Base-by-base conservation (phyloP, 2,113 vertebrate species). In the Bufo gargarizans region DNA sequence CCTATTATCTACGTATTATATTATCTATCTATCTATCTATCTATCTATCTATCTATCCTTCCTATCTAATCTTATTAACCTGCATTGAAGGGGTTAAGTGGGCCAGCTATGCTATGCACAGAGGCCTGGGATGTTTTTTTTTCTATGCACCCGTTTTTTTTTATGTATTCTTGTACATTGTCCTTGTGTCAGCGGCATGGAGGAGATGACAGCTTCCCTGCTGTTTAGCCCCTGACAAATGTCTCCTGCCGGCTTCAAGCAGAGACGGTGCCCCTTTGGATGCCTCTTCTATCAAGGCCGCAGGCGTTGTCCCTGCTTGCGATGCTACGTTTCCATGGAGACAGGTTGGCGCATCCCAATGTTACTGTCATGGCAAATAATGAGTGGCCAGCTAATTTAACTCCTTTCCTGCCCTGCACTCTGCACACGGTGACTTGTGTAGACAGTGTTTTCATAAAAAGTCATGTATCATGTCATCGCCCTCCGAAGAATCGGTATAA, bases 181-280 rank as follows among this genome's bases (percentile, higher is more conserved):
- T 84, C 82, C 67, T 20, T 72, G 65, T 84, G 82, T 85, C 84
- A 85, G 84, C 53, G 79, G 81, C 20, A 85, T 58, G 84, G 88
- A 63, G 77, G 59, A 67, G 76, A 63, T 45, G 77, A 72, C 33
- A 59, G 79, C 16, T 11, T 77, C 84, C 84, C 84, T 59, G 84
- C 84, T 85, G 84, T 86, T 86, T 50, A 76, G 72, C 72, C 56
- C 53, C 56, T 86, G 72, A 86, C 84, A 86, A 86, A 86, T 86
- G 72, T 86, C 84, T 61, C 84, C 84, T 86, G 72, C 33, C 72
- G 56, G 84, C 72, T 77, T 55, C 65, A 16, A 84, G 50, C 63
- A 53, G 49, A 71, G 65, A 55, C 65, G 49, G 65, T 76, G 71
- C 84, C 72, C 72, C 84, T 61, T 17, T 63, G 55, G 84, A 77